These are phyloP conservation scores for Pherbina coryleti DNA, from an alignment of 2,888 invertebrate genomes.

Conservation along the genomic window DNA sequence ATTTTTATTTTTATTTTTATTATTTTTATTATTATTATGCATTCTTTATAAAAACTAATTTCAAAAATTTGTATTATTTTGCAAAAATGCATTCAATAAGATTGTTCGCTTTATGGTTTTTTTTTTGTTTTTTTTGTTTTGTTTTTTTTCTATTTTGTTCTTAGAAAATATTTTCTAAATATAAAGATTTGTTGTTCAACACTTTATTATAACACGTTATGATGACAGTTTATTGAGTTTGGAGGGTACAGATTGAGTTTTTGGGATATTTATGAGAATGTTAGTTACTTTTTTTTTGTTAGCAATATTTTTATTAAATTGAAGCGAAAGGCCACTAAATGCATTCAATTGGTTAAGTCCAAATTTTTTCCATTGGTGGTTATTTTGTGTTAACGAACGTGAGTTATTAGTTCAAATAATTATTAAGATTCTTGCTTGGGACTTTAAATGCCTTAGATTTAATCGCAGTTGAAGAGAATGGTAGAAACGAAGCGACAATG, in stretches of 20 bases:
- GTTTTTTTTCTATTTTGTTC: conserved; percentile 26
- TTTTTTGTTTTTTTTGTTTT: too few relatives aligned
- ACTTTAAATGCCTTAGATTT: too few relatives aligned
- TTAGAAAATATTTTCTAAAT: conserved; percentile 34
- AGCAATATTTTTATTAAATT: background rate
- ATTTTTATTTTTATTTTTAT: background rate
- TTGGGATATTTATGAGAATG: background rate
- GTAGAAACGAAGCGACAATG: too few relatives aligned
- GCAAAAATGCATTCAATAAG: background rate
- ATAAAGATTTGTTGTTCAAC: background rate
- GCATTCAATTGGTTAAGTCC: conserved; percentile 9
- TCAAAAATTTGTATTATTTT: background rate
- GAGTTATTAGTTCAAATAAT: too few relatives aligned
- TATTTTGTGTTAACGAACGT: background rate
- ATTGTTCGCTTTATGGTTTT: conserved; percentile 5
- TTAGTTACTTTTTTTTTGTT: background rate
- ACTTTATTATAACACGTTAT: background rate
- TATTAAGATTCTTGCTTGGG: background rate
- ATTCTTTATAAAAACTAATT: background rate
- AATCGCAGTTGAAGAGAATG: too few relatives aligned
- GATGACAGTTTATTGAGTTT: background rate
- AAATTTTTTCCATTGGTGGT: background rate
- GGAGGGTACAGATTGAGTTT: background rate
- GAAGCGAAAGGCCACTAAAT: conserved; percentile 32
- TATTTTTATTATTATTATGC: background rate